Percentiles rank a stretch among this genome's conserved stretches.
phyloP scores from a whole-genome alignment of 92 coral and sea anemone genomes.

The Zoanthus gigantus region DNA sequence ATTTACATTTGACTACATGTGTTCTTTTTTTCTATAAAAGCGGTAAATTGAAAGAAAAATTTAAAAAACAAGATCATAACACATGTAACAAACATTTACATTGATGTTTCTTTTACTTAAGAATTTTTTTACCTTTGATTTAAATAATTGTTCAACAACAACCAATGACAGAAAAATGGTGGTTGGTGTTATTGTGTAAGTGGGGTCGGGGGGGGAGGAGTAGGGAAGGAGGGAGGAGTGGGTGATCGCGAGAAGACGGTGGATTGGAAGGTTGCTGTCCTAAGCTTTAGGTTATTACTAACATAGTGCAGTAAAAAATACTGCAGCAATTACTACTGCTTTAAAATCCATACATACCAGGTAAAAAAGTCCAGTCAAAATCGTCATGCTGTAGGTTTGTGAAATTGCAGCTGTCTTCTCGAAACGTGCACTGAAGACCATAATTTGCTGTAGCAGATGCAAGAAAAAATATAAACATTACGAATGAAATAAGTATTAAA shows the following conservation, averaged over 20 bases:
- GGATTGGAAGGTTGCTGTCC: not conserved
- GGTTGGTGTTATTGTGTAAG: not conserved
- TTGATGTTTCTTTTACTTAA: no score
- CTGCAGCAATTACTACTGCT: not conserved
- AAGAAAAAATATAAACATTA: not conserved
- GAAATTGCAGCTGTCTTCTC: conserved; percentile 14
- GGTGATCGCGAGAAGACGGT: not conserved
- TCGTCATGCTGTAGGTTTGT: conserved; percentile 13
- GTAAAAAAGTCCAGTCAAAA: conserved; percentile 30
- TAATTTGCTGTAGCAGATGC: not conserved
- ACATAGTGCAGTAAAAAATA: not conserved
- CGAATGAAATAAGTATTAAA: not conserved
- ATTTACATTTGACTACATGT: not conserved
- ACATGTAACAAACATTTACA: no score
- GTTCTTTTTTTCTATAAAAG: no score
- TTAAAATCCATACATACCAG: conserved; percentile 1
- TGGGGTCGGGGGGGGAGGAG: not conserved
- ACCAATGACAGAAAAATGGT: not conserved
- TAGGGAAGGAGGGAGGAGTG: not conserved
- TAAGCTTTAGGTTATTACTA: not conserved
- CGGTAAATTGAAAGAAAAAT: no score
- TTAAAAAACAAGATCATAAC: no score
- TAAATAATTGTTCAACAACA: no score
- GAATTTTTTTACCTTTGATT: no score
- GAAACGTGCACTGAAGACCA: conserved; percentile 8